Conservation (phyloP, 2,888 invertebrate genomes). For the Noctua janthe region DNA sequence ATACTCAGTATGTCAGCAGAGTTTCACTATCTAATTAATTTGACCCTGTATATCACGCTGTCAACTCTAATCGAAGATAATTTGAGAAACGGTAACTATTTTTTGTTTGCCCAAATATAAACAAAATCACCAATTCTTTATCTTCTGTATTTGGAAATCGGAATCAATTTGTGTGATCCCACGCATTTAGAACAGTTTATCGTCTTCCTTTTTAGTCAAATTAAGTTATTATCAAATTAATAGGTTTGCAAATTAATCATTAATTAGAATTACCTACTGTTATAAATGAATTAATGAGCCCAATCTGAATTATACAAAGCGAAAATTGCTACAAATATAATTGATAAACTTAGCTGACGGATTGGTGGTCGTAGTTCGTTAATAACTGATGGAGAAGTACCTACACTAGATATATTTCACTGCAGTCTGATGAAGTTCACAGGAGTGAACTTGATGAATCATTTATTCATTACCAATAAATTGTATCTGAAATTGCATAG, state of each 20-base stretch:
- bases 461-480: no score
- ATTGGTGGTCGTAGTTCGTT: background rate
- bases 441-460: no score
- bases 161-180: slow-evolving; percentile 18
- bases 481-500: no score
- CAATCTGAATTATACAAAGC: background rate
- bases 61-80: background rate
- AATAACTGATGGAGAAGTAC: no score
- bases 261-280: background rate
- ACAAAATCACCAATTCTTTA: background rate
- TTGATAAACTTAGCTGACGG: background rate
- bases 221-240: slow-evolving; percentile 35
- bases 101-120: background rate
- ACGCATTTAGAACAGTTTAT: slow-evolving; percentile 1
- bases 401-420: no score
- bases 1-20: no score
- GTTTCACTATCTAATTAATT: no score
- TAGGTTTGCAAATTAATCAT: background rate
- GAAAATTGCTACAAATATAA: background rate
- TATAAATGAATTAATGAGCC: background rate
- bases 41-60: no score
- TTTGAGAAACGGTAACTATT: background rate
- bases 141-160: background rate
- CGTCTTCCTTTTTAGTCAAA: slow-evolving; percentile 27
- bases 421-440: no score